Base-by-base conservation (phyloP, 2,888 invertebrate genomes). In the Harpalus rubripes region DNA sequence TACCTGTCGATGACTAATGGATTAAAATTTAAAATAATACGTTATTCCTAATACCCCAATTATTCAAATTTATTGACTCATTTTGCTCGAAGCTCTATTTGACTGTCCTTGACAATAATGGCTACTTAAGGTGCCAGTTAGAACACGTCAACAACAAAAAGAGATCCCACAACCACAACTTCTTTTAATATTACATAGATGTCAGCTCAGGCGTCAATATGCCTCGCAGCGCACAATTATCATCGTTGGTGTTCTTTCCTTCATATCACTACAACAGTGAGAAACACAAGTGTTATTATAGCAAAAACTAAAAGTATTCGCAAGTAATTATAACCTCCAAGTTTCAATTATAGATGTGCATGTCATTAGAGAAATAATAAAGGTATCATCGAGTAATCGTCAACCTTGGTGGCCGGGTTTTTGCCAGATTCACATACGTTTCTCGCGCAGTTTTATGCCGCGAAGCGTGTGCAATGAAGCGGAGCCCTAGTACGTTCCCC, bases 221-320 rank as follows among this genome's bases (percentile, higher is more conserved):
- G 87, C 87, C 88, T 87, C 56, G 79, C 87, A 86, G 87, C 87
- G 85, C 85, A 80, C 87, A 87, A 89, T 89, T 89, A 89, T 89
- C 89, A 86, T 88, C 89, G 89, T 89, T 89, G 89, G 89, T 89
- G 89, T 89, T 89, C 89, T 86, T 6, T 16, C 39, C 32, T 32
- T 32, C 32, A 52, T 52, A 8, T 8, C 12, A 52, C 10, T 52
- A 12, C 4, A 52, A 26, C 22, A 63, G 63, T 63, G 26, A 8
- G 16, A 18, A 59, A 26, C 10, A 63, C 8, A 18, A 18, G 44
- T 16, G 68, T 68, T 68, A 68, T 68, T 68, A 68, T 32, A 39
- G 72, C 16, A 74, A 74, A 74, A 74, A 74, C 72, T 41, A 74
- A 68, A 68, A 39, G 41, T 74, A 15, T 74, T 74, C 41, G 72